phyloP scores from a whole-genome alignment of 2,888 invertebrate species.

The Ganaspis brasiliensis region DNA sequence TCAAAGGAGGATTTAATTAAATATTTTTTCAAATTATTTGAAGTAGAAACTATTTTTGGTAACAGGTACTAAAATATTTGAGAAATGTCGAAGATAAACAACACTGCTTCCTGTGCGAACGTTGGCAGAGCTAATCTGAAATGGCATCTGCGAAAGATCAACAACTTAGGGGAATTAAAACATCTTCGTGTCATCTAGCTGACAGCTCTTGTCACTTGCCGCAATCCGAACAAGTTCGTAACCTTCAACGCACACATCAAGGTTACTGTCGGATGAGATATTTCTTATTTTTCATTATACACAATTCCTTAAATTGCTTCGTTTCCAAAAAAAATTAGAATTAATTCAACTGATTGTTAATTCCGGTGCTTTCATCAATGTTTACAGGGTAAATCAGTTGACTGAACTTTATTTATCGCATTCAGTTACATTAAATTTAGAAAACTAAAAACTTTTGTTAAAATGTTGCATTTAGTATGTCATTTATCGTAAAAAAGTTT shows the following conservation, averaged over 20 bases:
- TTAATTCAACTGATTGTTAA: too few species aligned
- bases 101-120: neutral
- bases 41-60: neutral
- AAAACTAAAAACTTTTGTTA: too few species aligned
- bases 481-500: too few species aligned
- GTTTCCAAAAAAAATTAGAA: neutral
- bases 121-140: slow-evolving; percentile 21
- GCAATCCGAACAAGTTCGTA: slow-evolving; percentile 13
- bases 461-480: too few species aligned
- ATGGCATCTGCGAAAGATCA: slow-evolving; percentile 39
- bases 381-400: too few species aligned
- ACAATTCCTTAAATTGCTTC: neutral
- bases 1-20: too few species aligned
- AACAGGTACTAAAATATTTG: neutral
- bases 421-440: too few species aligned
- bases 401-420: too few species aligned
- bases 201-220: slow-evolving; percentile 23
- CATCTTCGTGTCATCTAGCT: slow-evolving; percentile 24
- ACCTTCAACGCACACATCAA: slow-evolving; percentile 13
- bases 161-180: slow-evolving; percentile 41
- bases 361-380: too few species aligned
- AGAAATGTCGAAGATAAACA: neutral
- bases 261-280: slow-evolving; percentile 14
- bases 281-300: slow-evolving; percentile 3
- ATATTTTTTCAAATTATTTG: too few species aligned